These are phyloP conservation scores for Azemiops feae DNA, from an alignment of 2,113 vertebrate species.

Conservation along the genomic window DNA sequence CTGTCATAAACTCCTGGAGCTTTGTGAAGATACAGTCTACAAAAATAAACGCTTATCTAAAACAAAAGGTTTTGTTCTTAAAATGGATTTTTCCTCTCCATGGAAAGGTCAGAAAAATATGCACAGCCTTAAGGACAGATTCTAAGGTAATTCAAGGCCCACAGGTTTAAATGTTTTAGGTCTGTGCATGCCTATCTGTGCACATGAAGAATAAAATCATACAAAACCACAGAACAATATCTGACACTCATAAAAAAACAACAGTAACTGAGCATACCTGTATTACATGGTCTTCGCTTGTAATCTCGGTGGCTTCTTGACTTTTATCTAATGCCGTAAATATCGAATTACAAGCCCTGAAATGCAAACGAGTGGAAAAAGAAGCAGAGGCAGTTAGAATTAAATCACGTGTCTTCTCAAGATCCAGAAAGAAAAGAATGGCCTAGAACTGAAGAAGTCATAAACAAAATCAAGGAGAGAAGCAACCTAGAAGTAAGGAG, in stretches of 20 bases:
- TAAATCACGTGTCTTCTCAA: not conserved
- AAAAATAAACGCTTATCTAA: not conserved
- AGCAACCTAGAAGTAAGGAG: too few species aligned
- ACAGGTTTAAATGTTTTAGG: not conserved
- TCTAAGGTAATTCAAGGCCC: not conserved
- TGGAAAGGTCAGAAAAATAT: not conserved
- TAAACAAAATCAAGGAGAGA: too few species aligned
- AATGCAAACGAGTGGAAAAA: not conserved
- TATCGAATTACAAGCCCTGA: conserved; percentile 92
- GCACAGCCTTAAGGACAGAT: not conserved
- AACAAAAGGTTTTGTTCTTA: not conserved
- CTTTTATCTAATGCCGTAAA: conserved; percentile 95
- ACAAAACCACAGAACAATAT: conserved; percentile 13
- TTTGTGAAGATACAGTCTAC: not conserved
- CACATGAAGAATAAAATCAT: conserved; percentile 28
- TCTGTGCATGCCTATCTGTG: too few species aligned
- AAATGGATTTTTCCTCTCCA: not conserved
- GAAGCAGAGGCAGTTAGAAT: conserved; percentile 4
- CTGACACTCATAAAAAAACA: conserved; percentile 31
- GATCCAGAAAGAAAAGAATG: not conserved
- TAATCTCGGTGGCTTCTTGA: conserved; percentile 97
- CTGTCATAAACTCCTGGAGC: not conserved
- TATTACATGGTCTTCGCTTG: conserved; percentile 93
- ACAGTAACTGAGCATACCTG: conserved; percentile 81
- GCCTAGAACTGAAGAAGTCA: not conserved